These are phyloP conservation scores for Oplegnathus fasciatus DNA, from an alignment of 2,113 vertebrate species.

Conservation along the genomic window DNA sequence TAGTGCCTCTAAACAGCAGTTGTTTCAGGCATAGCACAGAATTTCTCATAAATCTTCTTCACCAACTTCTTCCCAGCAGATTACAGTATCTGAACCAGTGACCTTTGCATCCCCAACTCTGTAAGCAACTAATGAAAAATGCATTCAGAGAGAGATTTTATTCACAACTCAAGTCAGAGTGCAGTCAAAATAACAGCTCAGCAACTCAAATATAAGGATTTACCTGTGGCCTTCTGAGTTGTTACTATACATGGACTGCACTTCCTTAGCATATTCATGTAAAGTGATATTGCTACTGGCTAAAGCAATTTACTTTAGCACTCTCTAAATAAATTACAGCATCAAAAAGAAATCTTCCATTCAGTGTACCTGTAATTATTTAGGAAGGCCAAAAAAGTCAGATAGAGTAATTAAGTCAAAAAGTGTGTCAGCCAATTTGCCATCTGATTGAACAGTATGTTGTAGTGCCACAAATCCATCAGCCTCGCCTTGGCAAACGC, in stretches of 20 bases:
- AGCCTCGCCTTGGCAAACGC: background rate
- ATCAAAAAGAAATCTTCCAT: background rate
- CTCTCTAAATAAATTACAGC: background rate
- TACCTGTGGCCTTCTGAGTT: background rate
- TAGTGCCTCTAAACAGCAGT: background rate
- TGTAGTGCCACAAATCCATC: slow-evolving; percentile 2
- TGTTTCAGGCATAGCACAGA: background rate
- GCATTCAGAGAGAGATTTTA: background rate
- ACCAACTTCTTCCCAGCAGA: background rate
- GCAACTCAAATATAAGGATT: background rate
- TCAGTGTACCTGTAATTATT: background rate
- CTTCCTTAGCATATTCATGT: background rate
- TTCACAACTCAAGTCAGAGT: background rate
- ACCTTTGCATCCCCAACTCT: slow-evolving; percentile 12
- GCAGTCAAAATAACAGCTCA: background rate
- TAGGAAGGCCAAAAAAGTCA: background rate
- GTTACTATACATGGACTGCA: background rate
- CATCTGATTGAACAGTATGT: slow-evolving; percentile 8
- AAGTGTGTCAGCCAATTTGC: background rate
- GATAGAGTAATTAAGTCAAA: background rate
- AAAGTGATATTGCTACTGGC: background rate
- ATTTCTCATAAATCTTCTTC: background rate
- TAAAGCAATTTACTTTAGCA: background rate
- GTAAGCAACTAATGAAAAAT: background rate
- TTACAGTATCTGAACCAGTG: background rate